These are phyloP conservation scores for Cyclophora albipunctata DNA, from an alignment of 2,888 invertebrate genomes.

Conservation along the genomic window DNA sequence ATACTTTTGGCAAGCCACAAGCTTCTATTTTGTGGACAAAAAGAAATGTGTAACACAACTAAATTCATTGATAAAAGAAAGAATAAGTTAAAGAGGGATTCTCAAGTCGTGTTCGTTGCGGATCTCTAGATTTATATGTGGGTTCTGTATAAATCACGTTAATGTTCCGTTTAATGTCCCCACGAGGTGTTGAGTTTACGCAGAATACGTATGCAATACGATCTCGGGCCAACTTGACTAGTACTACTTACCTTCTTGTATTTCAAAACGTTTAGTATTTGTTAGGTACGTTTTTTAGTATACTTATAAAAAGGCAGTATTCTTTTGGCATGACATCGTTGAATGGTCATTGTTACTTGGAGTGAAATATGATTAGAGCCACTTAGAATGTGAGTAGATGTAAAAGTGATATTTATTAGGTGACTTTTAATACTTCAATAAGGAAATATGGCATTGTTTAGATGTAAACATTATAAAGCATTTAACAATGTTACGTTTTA, in stretches of 20 bases:
- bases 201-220: constrained; percentile 27
- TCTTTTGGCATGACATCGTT: too few relatives aligned
- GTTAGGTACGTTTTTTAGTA: too few relatives aligned
- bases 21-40: constrained; percentile 7
- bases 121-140: constrained; percentile 51
- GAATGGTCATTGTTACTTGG: too few relatives aligned
- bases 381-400: too few relatives aligned
- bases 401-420: too few relatives aligned
- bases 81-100: constrained; percentile 35
- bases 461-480: too few relatives aligned
- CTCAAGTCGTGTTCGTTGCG: constrained; percentile 40
- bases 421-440: too few relatives aligned
- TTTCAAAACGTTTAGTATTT: too few relatives aligned
- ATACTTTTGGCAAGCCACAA: constrained; percentile 4
- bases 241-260: neutral
- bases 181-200: constrained; percentile 45
- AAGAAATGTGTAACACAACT: constrained; percentile 14
- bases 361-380: too few relatives aligned
- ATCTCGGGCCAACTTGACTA: constrained; percentile 23
- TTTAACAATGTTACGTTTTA: too few relatives aligned
- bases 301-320: too few relatives aligned
- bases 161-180: constrained; percentile 56
- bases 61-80: constrained; percentile 29
- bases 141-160: constrained; percentile 55
- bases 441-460: too few relatives aligned